Conservation (phyloP, 2,797 vertebrate genomes). For the Peromyscus nudipes region DNA sequence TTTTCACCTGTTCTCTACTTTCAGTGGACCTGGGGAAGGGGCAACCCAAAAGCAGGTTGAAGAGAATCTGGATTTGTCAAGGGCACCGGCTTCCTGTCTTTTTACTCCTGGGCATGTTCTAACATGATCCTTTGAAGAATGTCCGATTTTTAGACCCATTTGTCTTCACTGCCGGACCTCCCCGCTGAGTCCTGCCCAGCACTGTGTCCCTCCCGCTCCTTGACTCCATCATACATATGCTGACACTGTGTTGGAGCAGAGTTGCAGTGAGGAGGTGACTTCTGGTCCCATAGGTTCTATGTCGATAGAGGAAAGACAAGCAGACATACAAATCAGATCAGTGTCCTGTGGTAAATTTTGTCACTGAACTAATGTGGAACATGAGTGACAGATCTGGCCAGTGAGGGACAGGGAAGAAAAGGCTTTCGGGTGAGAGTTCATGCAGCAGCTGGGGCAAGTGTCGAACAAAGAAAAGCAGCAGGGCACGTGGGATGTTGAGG, state of each 20-base stretch:
- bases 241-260: not conserved
- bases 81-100: not conserved
- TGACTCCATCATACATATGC: not conserved
- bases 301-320: not conserved
- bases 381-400: not conserved
- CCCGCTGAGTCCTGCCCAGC: not conserved
- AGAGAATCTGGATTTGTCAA: not conserved
- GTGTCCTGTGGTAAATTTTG: not conserved
- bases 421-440: not conserved
- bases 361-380: not conserved
- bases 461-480: not conserved
- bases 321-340: not conserved
- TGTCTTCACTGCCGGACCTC: not conserved
- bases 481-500: not conserved
- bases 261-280: not conserved
- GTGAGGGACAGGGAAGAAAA: not conserved
- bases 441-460: not conserved
- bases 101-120: not conserved
- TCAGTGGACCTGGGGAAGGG: too few relatives aligned
- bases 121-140: not conserved
- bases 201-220: not conserved
- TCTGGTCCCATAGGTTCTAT: not conserved
- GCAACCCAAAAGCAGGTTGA: not conserved
- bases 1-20: not conserved
- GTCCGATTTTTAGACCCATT: not conserved